Conservation (phyloP, 2,797 vertebrate species). For the Pangasius larnaudii region DNA sequence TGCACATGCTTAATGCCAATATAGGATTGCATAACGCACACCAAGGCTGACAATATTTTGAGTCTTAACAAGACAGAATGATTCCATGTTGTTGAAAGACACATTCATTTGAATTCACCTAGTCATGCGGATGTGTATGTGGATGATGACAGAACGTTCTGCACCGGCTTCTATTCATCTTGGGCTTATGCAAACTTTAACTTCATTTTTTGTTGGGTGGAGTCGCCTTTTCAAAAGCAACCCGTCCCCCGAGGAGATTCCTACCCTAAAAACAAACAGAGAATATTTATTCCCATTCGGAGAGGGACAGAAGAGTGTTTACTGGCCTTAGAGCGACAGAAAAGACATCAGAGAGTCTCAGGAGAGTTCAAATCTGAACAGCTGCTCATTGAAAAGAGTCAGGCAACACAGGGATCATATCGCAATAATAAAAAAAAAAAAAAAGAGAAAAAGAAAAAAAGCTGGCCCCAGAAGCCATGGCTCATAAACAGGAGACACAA, state of each 20-base stretch:
- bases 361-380: slow-evolving; percentile 32
- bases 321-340: slow-evolving; percentile 46
- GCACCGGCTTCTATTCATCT: slow-evolving; percentile 14
- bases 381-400: slow-evolving; percentile 49
- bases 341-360: slow-evolving; percentile 44
- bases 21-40: background rate
- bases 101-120: slow-evolving; percentile 11
- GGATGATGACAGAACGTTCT: slow-evolving; percentile 13
- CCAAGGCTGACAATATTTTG: background rate
- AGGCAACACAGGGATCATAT: slow-evolving; percentile 41
- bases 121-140: background rate
- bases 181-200: slow-evolving; percentile 39
- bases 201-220: slow-evolving; percentile 55
- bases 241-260: slow-evolving; percentile 25
- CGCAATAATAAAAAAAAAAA: slow-evolving; percentile 20
- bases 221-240: slow-evolving; percentile 51
- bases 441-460: background rate
- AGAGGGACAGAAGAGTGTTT: slow-evolving; percentile 43
- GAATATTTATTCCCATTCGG: slow-evolving; percentile 33
- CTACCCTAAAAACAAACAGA: slow-evolving; percentile 54
- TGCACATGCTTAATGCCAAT: background rate
- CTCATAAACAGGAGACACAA: slow-evolving; percentile 49
- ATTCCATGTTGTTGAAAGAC: slow-evolving; percentile 12
- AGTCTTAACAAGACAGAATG: background rate
- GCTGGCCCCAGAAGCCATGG: slow-evolving; percentile 30